Evolutionary conservation across 1,140 invertebrate species (phyloP).

Genomic region (Triops longicaudatus): DNA sequence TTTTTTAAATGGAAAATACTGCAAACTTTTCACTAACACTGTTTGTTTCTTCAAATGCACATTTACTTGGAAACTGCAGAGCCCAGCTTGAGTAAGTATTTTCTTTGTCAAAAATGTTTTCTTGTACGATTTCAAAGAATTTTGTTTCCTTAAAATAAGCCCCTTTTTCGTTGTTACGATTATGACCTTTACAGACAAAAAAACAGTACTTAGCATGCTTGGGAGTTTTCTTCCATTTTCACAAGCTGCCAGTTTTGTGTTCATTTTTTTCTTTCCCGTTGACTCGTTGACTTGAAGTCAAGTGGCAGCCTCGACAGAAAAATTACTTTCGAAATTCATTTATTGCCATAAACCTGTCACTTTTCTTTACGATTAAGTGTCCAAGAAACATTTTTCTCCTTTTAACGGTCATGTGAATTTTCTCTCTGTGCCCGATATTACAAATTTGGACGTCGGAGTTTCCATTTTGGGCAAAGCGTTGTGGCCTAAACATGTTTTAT

Average conservation of each 20-base stretch:
- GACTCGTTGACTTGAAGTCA: not conserved
- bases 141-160: not conserved
- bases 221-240: not conserved
- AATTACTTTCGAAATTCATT: not conserved
- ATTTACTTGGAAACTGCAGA: not conserved
- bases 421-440: not conserved
- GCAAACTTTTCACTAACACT: not conserved
- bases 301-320: not conserved
- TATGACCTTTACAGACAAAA: not conserved
- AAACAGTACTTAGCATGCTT: not conserved
- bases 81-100: not conserved
- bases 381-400: not conserved
- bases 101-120: not conserved
- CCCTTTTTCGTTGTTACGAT: not conserved
- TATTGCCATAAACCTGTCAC: no score
- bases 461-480: not conserved
- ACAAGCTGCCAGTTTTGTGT: not conserved
- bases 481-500: not conserved
- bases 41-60: not conserved
- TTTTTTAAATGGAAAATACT: not conserved
- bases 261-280: not conserved
- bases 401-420: not conserved
- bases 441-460: not conserved
- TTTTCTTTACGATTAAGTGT: not conserved
- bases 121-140: not conserved